Base-by-base conservation (phyloP, 1,140 invertebrate genomes). In the Drosophila nikananu region DNA sequence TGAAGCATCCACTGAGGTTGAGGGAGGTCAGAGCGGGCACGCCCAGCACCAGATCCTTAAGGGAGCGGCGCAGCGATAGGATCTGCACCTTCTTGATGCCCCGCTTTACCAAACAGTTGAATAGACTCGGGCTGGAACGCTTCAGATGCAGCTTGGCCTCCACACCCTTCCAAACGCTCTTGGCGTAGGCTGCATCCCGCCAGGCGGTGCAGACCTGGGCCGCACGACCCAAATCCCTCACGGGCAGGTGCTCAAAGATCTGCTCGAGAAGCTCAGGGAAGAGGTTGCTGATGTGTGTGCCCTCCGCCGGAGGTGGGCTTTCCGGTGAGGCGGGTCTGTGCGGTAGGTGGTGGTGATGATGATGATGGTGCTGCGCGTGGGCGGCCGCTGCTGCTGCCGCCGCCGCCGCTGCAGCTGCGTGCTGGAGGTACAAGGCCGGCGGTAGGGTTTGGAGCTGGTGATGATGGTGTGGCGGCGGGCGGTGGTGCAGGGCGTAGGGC, bases 261-360 rank as follows among this genome's bases (percentile, higher is more conserved):
- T 98, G 95, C 23, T 97, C 97, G 32, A 99, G 93, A 63, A 99
- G 96, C 92, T 99, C 98, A 4, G 98, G 98, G 93, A 98, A 99
- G 17, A 99, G 94, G 86, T 96, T 95, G 17, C 97, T 97, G 72
- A 98, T 97, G 93, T 98, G 97, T 51, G 96, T 97, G 70, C 95
- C 95, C 44, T 95, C 94, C 35, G 91, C 90, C 74, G 83, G 83
- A 37, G 90, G 77, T 27, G 91, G 83, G 63, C 89, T 91, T 41
- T 86, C 83, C 61, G 84, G 84, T 77, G 92, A 76, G 73, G 93
- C 92, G 74, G 95, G 94, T 95, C 95, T 79, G 94, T 91, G 92
- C 70, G 90, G 87, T 44, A 81, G 79, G 66, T 84, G 86, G 39
- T 87, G 84, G 52, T 91, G 91, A 30, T 91, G 90, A 35, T 92